These are phyloP conservation scores for Pangasianodon hypophthalmus DNA, from an alignment of 2,113 vertebrate species.

Conservation along the genomic window DNA sequence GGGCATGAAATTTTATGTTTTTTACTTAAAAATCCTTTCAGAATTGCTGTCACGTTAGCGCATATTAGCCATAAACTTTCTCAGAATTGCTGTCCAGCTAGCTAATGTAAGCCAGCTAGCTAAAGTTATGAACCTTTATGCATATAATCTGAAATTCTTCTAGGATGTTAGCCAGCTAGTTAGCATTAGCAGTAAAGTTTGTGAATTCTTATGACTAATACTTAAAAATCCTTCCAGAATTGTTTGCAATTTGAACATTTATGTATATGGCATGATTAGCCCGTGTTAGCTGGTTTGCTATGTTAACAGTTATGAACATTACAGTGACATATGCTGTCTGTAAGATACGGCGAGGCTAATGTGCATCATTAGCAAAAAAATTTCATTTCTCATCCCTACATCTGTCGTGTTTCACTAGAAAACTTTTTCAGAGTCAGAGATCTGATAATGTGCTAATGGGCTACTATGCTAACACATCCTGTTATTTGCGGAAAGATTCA, in stretches of 20 bases:
- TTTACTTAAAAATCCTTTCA: background rate
- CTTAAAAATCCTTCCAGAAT: background rate
- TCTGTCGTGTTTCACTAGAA: background rate
- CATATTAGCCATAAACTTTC: background rate
- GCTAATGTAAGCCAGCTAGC: background rate
- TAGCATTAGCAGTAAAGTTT: background rate
- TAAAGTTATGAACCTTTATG: background rate
- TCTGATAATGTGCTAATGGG: background rate
- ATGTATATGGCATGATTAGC: background rate
- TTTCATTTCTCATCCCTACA: background rate
- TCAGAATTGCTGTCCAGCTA: background rate
- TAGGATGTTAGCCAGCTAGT: background rate
- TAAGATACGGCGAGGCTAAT: background rate
- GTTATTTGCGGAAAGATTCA: constrained; percentile 5
- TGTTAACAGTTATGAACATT: background rate
- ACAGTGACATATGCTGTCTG: background rate
- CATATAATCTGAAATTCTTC: background rate
- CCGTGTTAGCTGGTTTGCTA: background rate
- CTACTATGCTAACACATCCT: background rate
- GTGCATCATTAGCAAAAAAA: background rate
- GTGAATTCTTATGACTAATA: background rate
- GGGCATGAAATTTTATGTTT: background rate
- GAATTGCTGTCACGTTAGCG: background rate
- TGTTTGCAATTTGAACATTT: background rate
- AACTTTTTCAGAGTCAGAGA: background rate